These are phyloP conservation scores for Glaucidium brasilianum DNA, from an alignment of 2,113 vertebrate species.

Conservation along the genomic window DNA sequence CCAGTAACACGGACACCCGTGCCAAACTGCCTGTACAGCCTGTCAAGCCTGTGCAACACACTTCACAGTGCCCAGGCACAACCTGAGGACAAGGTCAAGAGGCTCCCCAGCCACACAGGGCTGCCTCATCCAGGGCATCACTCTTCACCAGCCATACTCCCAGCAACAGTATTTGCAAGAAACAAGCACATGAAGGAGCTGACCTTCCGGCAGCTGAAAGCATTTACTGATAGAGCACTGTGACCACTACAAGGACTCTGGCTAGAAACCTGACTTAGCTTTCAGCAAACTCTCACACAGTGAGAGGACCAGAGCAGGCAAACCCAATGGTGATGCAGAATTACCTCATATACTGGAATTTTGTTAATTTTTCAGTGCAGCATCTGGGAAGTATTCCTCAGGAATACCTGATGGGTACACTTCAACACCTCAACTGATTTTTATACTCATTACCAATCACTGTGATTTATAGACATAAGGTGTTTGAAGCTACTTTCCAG, in stretches of 20 bases:
- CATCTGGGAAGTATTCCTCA: background rate
- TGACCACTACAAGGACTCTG: background rate
- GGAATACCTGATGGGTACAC: background rate
- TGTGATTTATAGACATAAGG: background rate
- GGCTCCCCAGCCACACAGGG: background rate
- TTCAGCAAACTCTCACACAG: background rate
- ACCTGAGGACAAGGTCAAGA: fast-evolving
- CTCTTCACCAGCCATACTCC: background rate
- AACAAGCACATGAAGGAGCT: background rate
- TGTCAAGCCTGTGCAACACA: background rate
- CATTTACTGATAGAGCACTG: background rate
- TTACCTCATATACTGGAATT: background rate
- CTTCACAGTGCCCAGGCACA: fast-evolving
- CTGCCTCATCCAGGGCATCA: background rate
- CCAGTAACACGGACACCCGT: fast-evolving
- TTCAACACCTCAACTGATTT: background rate
- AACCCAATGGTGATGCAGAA: background rate
- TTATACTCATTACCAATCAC: background rate
- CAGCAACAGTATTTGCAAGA: background rate
- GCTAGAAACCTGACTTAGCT: background rate
- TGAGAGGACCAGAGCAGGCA: background rate
- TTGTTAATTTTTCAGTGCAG: background rate
- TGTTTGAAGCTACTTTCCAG: background rate
- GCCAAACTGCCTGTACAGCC: fast-evolving
- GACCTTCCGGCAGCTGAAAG: background rate